These are phyloP conservation scores for Prietella phreatophila DNA, from an alignment of 2,113 vertebrate species.

Conservation along the genomic window DNA sequence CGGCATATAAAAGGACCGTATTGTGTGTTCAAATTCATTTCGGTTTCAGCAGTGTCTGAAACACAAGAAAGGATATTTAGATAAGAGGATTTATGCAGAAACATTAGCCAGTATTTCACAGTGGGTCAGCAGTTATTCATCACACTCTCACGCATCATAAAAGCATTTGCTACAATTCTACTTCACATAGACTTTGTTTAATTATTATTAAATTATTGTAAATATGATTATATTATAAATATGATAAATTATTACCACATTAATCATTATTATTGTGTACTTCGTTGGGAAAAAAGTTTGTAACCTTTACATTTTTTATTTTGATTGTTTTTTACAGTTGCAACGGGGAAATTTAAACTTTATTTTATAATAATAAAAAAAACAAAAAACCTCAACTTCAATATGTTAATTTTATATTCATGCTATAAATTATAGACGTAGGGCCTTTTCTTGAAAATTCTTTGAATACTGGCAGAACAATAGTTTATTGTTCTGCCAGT, in stretches of 20 bases:
- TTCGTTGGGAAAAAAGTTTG: neutral
- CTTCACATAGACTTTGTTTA: neutral
- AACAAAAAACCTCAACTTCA: neutral
- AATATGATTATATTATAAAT: too few species aligned
- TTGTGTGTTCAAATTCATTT: constrained; percentile 2
- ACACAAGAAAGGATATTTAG: constrained; percentile 26
- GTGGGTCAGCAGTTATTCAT: constrained; percentile 2
- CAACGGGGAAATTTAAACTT: neutral
- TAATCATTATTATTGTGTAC: neutral
- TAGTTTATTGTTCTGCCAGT: neutral
- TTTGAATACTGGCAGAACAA: neutral
- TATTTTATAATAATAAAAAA: neutral
- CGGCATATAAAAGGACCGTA: neutral
- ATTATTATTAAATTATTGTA: too few species aligned
- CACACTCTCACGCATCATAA: neutral
- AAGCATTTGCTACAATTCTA: neutral
- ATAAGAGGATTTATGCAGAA: constrained; percentile 17
- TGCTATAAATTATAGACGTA: neutral
- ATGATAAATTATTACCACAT: too few species aligned
- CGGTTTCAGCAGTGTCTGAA: constrained; percentile 4
- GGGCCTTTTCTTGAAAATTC: neutral
- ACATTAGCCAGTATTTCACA: constrained; percentile 25
- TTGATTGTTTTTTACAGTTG: neutral
- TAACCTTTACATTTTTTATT: neutral
- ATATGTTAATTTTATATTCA: neutral